phyloP scores from a whole-genome alignment of 2,888 invertebrate genomes.

The Eupithecia subfuscata region DNA sequence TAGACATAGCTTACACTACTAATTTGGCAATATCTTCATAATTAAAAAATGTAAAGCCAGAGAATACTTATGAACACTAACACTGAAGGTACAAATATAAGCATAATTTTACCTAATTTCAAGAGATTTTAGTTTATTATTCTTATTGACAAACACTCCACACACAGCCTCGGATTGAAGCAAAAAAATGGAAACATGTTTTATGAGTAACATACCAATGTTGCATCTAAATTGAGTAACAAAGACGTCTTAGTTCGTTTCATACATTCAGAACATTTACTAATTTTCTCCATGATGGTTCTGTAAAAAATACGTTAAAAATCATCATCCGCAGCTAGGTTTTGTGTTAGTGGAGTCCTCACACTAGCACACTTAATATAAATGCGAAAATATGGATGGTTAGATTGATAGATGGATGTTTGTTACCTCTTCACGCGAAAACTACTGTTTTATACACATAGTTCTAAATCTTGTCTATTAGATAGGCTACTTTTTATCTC shows the following conservation, averaged over 20 bases:
- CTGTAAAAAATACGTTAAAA: conserved; percentile 55
- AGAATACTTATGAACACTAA: not conserved
- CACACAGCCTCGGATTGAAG: not conserved
- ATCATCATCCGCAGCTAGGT: too few relatives aligned
- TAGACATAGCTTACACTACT: not conserved
- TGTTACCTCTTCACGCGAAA: too few relatives aligned
- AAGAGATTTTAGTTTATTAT: not conserved
- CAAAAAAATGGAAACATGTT: not conserved
- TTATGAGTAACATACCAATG: not conserved
- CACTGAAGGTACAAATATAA: not conserved
- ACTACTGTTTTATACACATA: too few relatives aligned
- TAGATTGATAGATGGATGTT: too few relatives aligned
- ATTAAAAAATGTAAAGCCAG: not conserved
- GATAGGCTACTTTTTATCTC: too few relatives aligned
- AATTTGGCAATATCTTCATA: not conserved
- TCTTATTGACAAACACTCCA: not conserved
- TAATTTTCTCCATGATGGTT: conserved; percentile 68
- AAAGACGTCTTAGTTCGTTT: not conserved
- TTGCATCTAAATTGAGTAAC: not conserved
- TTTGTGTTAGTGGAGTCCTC: too few relatives aligned
- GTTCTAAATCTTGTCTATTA: too few relatives aligned
- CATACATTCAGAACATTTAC: conserved; percentile 51
- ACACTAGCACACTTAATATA: too few relatives aligned
- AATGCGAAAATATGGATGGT: too few relatives aligned
- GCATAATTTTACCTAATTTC: not conserved